Conservation (phyloP, 2,888 invertebrate genomes). For the Hyppa rectilinea region DNA sequence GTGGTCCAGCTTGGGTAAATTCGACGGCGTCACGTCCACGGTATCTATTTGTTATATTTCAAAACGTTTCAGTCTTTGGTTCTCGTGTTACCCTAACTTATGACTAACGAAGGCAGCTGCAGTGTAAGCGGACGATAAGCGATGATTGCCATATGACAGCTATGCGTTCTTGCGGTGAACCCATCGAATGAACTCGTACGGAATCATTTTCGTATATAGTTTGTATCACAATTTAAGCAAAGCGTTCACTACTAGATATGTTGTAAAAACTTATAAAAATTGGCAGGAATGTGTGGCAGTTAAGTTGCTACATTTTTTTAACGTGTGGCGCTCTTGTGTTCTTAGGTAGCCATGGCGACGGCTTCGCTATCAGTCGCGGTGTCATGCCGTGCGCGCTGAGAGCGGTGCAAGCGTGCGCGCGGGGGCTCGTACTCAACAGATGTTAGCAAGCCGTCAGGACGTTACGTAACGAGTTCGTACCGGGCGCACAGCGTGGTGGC, state of each 20-base stretch:
- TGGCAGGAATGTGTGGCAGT: slow-evolving; percentile 81
- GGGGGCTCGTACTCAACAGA: slow-evolving; percentile 85
- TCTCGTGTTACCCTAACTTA: slow-evolving; percentile 72
- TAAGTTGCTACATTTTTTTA: slow-evolving; percentile 73
- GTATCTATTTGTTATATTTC: slow-evolving; percentile 63
- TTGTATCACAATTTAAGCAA: slow-evolving; percentile 69
- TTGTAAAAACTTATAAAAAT: slow-evolving; percentile 76
- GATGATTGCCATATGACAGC: slow-evolving; percentile 69
- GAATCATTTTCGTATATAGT: slow-evolving; percentile 72
- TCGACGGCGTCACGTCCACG: slow-evolving; percentile 69
- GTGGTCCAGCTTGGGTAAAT: slow-evolving; percentile 67
- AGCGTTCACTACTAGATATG: slow-evolving; percentile 56
- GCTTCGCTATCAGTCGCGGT: slow-evolving; percentile 67
- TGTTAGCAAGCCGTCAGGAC: slow-evolving; percentile 76
- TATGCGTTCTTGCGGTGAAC: slow-evolving; percentile 58
- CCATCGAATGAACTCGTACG: slow-evolving; percentile 59
- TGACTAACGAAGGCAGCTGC: slow-evolving; percentile 79
- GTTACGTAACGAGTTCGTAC: slow-evolving; percentile 85
- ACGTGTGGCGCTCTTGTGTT: slow-evolving; percentile 77
- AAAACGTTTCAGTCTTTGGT: slow-evolving; percentile 56
- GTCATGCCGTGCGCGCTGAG: slow-evolving; percentile 81
- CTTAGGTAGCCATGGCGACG: slow-evolving; percentile 76
- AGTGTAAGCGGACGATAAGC: slow-evolving; percentile 81
- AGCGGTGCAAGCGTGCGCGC: slow-evolving; percentile 87
- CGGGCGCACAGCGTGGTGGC: slow-evolving; percentile 79